Evolutionary conservation across 2,888 invertebrate genomes (phyloP).

Genomic region (Psococerastis gibbosa): DNA sequence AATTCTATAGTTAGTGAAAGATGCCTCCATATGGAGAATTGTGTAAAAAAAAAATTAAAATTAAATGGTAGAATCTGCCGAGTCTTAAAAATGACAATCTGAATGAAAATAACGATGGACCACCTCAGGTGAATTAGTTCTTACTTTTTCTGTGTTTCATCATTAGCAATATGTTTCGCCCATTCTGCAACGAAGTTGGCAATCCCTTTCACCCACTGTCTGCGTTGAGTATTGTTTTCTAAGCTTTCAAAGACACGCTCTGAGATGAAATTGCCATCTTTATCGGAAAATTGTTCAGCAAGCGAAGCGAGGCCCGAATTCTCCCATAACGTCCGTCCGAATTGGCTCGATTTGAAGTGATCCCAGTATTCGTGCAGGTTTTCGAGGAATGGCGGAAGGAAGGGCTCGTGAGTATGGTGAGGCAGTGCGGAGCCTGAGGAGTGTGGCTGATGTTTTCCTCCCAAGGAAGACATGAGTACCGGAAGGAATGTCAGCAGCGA

Average conservation of each 20-base stretch:
- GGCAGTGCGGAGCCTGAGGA: background rate
- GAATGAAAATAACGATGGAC: too few relatives aligned
- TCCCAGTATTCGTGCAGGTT: conserved; percentile 57
- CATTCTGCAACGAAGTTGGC: conserved; percentile 55
- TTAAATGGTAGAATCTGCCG: too few relatives aligned
- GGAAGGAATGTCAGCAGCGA: conserved; percentile 38
- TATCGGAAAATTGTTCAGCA: conserved; percentile 46
- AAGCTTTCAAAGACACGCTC: conserved; percentile 54
- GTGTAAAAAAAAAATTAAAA: too few relatives aligned
- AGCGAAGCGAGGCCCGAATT: conserved; percentile 51
- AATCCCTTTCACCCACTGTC: conserved; percentile 60
- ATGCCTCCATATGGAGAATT: too few relatives aligned
- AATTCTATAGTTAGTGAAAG: too few relatives aligned
- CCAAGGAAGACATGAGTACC: conserved; percentile 43
- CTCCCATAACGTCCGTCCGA: conserved; percentile 52
- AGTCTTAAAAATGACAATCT: too few relatives aligned
- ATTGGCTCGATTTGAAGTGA: conserved; percentile 56
- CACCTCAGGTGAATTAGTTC: too few relatives aligned
- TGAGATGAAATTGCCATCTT: conserved; percentile 49
- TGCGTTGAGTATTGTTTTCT: conserved; percentile 59
- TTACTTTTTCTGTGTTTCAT: conserved; percentile 53
- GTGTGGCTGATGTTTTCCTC: conserved; percentile 23
- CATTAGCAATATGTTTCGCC: conserved; percentile 53
- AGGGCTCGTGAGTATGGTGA: conserved; percentile 36
- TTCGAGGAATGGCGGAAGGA: conserved; percentile 49